Evolutionary conservation across 2,113 vertebrate species (phyloP).

Genomic region (Percopsis transmontana): DNA sequence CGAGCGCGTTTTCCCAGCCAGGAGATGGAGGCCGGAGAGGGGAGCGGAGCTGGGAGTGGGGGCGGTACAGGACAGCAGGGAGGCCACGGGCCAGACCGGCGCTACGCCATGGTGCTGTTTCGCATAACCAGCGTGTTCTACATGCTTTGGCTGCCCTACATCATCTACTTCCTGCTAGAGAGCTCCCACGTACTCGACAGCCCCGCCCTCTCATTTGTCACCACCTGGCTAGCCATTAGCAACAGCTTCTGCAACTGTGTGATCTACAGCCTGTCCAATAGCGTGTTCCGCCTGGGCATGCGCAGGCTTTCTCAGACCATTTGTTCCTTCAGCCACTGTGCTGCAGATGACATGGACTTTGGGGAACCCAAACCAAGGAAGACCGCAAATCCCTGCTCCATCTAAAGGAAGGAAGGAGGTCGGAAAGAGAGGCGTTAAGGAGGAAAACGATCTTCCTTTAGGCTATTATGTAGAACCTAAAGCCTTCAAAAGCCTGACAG

Average conservation of each 20-base stretch:
- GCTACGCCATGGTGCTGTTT: slow-evolving; percentile 96
- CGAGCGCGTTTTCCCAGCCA: slow-evolving; percentile 93
- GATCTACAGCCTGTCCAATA: slow-evolving; percentile 98
- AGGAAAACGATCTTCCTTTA: slow-evolving; percentile 14
- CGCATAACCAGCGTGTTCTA: slow-evolving; percentile 99
- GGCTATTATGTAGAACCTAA: slow-evolving; percentile 4
- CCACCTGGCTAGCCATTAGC: slow-evolving; percentile 98
- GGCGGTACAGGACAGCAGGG: slow-evolving; percentile 73
- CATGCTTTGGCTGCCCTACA: slow-evolving; percentile 97
- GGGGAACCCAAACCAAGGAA: slow-evolving; percentile 90
- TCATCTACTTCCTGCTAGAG: slow-evolving; percentile 96
- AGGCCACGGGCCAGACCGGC: slow-evolving; percentile 87
- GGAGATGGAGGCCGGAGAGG: slow-evolving; percentile 87
- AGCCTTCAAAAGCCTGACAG: slow-evolving; percentile 16
- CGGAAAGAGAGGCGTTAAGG: not conserved
- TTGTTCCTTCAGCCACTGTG: slow-evolving; percentile 84
- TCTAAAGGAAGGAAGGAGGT: slow-evolving; percentile 71
- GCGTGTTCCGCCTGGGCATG: slow-evolving; percentile 95
- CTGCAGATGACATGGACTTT: slow-evolving; percentile 83
- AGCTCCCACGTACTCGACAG: slow-evolving; percentile 93
- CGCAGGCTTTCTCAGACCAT: slow-evolving; percentile 92
- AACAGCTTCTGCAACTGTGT: slow-evolving; percentile 99
- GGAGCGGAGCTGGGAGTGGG: slow-evolving; percentile 73
- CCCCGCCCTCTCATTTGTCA: slow-evolving; percentile 92
- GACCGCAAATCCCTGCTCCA: slow-evolving; percentile 95